Evolutionary conservation across 1,140 invertebrate genomes (phyloP), one percentile per base, ranked within the genome.

Genomic region (Solenopsis fugax): DNA sequence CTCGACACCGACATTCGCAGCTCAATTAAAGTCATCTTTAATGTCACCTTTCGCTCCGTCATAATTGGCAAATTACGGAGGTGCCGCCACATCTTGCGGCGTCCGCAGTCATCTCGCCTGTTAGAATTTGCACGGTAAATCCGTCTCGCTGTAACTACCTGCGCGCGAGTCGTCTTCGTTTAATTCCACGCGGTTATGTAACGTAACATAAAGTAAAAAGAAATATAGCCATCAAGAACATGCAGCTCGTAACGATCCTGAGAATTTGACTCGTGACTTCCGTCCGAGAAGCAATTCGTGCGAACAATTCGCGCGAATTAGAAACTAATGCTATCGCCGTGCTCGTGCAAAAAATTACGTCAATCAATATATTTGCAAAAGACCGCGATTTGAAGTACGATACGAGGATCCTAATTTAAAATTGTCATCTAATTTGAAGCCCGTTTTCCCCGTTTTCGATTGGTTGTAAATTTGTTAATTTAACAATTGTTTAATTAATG

Each of bases 21-120:
- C 76, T 88, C 76, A 76, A 88, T 89, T 67, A 84, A 88, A 91
- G 76, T 34, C 67, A 77, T 91, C 69, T 62, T 71, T 89, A 89
- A 88, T 81, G 48, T 90, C 65, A 90, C 82, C 85, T 91, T 84
- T 91, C 84, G 86, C 86, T 87, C 77, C 45, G 29, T 69, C 77
- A 82, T 88, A 90, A 90, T 80, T 86, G 84, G 52, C 29, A 52
- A 71, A 88, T 71, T 58, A 62, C 16, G n/a, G 64, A 82, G 54
- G 65, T 60, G 64, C 77, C 37, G 12, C 18, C 12, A n/a, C n/a
- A 13, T 54, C 84, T 81, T 21, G 56, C n/a, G 45, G 29, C 67
- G 41, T 67, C 76, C 29, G 45, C 52, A 37, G 4, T 65, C 45
- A 18, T 37, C 60, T 52, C 24, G 24, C 60, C 24, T 21, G 48